Evolutionary conservation across 2,888 invertebrate species (phyloP), one percentile per base, ranked within the genome.

Genomic region (Ochlodes sylvanus): DNA sequence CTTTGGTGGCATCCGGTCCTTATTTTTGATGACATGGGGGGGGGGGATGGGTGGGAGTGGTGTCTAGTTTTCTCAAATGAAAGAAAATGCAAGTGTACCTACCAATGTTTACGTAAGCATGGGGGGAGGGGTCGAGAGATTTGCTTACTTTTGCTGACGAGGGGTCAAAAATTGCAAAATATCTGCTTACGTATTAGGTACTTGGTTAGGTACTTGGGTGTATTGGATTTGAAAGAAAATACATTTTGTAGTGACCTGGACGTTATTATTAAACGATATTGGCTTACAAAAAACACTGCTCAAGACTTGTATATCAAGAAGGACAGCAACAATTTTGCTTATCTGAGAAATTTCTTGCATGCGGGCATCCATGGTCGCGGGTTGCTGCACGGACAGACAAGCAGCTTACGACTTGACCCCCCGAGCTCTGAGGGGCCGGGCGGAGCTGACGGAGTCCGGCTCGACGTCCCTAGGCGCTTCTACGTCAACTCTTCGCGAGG

Each of bases 201-300:
- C 5, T 5, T 27, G 12, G 10, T 38, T 1, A 9, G 34, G 6
- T 9, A 38, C 0, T 38, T 38, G 12, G 10, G 12, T 10, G n/a
- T n/a, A n/a, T n/a, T n/a, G n/a, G n/a, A n/a, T n/a, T 38, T 38
- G 9, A 3, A 38, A 38, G 12, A 38, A 38, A 34, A 38, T 12
- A 12, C 9, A 38, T 38, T 38, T 52, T 14, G 50, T 72, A 72
- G 75, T 75, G 74, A 80, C 76, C 78, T 78, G 77, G 77, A 78
- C 77, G 73, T 78, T 79, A 78, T 80, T 77, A 78, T 77, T 74
- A 77, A 76, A 77, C 76, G 76, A 52, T 52, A 52, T 52, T 14
- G 47, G 44, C 32, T 27, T 75, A 79, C 75, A 78, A 73, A 75
- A 74, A 72, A 68, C 67, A 69, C 71, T 75, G 71, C 71, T 69